These are phyloP conservation scores for Gymnocheta viridis DNA, from an alignment of 2,888 invertebrate genomes.

Conservation along the genomic window DNA sequence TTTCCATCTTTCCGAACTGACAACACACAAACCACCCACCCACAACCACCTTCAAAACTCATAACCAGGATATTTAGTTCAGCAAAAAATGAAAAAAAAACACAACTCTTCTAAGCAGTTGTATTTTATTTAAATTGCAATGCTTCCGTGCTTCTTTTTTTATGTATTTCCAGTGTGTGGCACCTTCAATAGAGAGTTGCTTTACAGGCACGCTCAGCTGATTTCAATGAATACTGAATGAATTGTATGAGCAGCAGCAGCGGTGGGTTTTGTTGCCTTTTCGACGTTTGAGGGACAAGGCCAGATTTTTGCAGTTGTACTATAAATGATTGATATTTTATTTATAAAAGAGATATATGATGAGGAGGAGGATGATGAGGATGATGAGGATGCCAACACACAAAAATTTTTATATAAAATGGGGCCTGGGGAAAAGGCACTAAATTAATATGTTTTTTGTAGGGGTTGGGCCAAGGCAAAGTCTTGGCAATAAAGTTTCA, in stretches of 20 bases:
- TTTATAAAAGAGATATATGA: slow-evolving; percentile 33
- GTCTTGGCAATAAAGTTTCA: background rate
- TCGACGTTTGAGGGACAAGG: slow-evolving; percentile 48
- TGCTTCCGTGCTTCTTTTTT: background rate
- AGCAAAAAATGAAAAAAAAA: slow-evolving; percentile 11
- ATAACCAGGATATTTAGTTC: background rate
- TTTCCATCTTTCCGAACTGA: background rate
- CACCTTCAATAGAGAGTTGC: slow-evolving; percentile 5
- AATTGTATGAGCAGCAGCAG: background rate
- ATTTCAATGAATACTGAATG: slow-evolving; percentile 52
- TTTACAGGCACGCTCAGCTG: slow-evolving; percentile 46
- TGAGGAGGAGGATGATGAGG: no score
- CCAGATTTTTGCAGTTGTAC: slow-evolving; percentile 49
- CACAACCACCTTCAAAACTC: background rate
- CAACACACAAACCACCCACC: background rate
- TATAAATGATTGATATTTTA: slow-evolving; percentile 55
- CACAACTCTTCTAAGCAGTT: slow-evolving; percentile 13
- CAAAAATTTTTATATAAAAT: slow-evolving; percentile 12
- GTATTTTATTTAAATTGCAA: slow-evolving; percentile 22
- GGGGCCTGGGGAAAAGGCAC: background rate
- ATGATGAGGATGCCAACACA: slow-evolving; percentile 5
- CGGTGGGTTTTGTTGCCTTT: background rate
- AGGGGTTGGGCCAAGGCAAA: background rate
- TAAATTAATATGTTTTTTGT: background rate
- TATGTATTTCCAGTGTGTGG: background rate